Evolutionary conservation across 1,140 invertebrate species (phyloP), one percentile per base, ranked within the genome.

Genomic region (Bicyclus anynana): DNA sequence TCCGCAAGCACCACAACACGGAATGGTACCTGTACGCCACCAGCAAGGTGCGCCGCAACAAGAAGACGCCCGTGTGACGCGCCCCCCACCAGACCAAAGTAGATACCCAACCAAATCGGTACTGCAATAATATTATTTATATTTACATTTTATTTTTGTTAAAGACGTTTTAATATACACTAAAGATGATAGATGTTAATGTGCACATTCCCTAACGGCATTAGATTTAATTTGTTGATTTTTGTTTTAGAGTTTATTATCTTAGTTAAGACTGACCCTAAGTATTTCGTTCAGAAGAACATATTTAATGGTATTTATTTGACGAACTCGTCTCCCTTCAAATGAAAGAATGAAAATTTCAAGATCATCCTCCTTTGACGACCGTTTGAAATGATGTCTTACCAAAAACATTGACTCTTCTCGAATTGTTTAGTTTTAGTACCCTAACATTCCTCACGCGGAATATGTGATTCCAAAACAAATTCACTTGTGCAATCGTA

Each of bases 1-100:
- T 94, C 55, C 91, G 94, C 52, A 94, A 95, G 72, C 94, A 95
- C 85, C 94, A 95, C 84, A 85, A 88, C 72, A 67, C 75, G 58
- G 79, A 89, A 74, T 89, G 88, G 88, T 84, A 69, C 71, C 60
- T 83, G 13, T 89, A 86, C 77, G 87, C 88, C 65, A 85, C 62
- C 76, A 88, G 69, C 77, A 87, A 86, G 64, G 77, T 89, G 51
- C 66, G 88, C 48, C 84, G 86, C 50, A 80, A 83, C 62, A 89
- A 89, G 65, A 89, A 89, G 66, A 78, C 82, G 14, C 62, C 75
- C 63, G 56, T 78, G 21, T 84, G 76, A 57, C 42, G 21, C 7
- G 18, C 33, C 26, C 7, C 26, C 33, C 63, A 48, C 72, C 74
- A 81, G 61, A 85, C 84, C 84, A 85, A 85, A 87, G 82, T 84